phyloP scores from a whole-genome alignment of 2,888 invertebrate genomes.

The Tinea trinotella region DNA sequence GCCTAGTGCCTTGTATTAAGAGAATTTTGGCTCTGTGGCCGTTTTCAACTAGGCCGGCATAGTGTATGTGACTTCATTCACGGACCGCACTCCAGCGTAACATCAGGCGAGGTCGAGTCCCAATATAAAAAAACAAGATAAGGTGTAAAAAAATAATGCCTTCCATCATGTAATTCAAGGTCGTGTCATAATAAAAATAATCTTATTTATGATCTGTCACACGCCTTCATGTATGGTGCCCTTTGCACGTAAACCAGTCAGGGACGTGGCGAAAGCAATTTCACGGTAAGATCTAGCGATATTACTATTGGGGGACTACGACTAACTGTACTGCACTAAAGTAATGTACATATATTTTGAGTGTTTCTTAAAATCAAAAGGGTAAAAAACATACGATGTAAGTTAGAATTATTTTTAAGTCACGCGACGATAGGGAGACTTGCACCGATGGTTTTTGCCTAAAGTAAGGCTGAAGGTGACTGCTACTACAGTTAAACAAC shows the following conservation, averaged over 20 bases:
- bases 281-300: constrained; percentile 17
- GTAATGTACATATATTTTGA: constrained; percentile 17
- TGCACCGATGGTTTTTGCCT: neutral
- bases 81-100: too few species aligned
- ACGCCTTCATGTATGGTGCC: neutral
- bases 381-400: neutral
- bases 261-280: constrained; percentile 24
- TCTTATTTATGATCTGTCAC: too few species aligned
- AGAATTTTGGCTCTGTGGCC: too few species aligned
- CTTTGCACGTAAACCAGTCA: constrained; percentile 2
- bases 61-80: too few species aligned
- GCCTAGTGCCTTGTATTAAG: too few species aligned
- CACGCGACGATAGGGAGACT: constrained; percentile 3
- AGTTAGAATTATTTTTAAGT: constrained; percentile 7
- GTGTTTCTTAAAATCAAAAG: neutral
- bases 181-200: neutral
- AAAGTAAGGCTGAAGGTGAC: too few species aligned
- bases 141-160: neutral
- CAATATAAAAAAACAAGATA: neutral
- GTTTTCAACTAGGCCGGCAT: too few species aligned
- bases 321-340: constrained; percentile 20
- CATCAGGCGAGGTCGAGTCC: too few species aligned
- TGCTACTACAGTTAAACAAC: too few species aligned
- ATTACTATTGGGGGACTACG: constrained; percentile 19
- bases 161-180: neutral